phyloP scores from a whole-genome alignment of 1,140 invertebrate genomes.

The Lineus longissimus region DNA sequence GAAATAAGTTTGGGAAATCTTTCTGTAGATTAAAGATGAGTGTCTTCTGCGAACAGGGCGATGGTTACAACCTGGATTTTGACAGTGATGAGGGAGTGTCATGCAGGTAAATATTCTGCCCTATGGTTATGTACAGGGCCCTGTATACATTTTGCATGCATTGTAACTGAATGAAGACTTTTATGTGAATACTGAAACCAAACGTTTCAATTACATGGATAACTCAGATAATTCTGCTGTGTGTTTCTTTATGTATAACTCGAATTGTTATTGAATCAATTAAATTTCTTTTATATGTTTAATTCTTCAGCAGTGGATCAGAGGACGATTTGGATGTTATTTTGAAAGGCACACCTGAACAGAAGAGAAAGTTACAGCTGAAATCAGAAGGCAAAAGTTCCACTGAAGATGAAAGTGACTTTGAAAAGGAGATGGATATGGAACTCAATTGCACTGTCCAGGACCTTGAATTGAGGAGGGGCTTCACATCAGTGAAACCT shows the following conservation, averaged over 20 bases:
- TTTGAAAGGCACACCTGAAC: constrained; percentile 35
- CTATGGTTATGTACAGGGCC: too few relatives aligned
- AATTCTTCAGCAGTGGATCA: constrained; percentile 21
- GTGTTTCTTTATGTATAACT: neutral
- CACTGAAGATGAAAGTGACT: constrained; percentile 37
- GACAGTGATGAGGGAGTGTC: neutral
- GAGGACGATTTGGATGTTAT: constrained; percentile 43
- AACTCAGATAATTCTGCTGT: neutral
- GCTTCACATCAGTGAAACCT: neutral
- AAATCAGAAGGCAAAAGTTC: constrained; percentile 8
- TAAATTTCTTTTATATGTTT: neutral
- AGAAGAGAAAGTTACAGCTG: constrained; percentile 24
- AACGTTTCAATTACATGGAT: too few relatives aligned
- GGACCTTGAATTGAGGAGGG: constrained; percentile 23
- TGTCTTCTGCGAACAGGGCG: neutral
- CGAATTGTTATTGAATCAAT: too few relatives aligned
- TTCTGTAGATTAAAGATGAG: neutral
- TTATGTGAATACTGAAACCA: too few relatives aligned
- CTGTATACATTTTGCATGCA: too few relatives aligned
- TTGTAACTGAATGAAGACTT: too few relatives aligned
- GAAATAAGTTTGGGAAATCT: too few relatives aligned
- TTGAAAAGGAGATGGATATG: constrained; percentile 46
- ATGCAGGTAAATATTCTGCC: neutral
- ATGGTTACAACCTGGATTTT: constrained; percentile 1
- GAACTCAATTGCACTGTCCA: constrained; percentile 35